Conservation (phyloP, 1,140 invertebrate species). For the Littorina saxatilis region DNA sequence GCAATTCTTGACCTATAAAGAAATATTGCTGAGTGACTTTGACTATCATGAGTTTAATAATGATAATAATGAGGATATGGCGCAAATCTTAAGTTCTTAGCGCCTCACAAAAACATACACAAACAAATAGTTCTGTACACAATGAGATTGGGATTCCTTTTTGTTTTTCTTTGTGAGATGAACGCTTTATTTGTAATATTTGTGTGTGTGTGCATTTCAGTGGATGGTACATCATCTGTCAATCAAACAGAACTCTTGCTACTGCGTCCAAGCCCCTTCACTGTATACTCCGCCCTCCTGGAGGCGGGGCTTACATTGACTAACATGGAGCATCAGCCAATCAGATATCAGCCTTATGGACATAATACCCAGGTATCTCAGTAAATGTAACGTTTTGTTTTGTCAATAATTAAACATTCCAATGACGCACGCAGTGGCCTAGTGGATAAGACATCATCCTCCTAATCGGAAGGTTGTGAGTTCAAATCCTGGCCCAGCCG, state of each 20-base stretch:
- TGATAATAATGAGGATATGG: too few relatives aligned
- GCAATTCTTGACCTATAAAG: too few relatives aligned
- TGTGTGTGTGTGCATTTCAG: not conserved
- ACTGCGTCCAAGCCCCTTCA: not conserved
- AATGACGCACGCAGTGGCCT: too few relatives aligned
- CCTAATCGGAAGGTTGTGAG: too few relatives aligned
- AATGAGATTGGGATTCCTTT: not conserved
- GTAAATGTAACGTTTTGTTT: too few relatives aligned
- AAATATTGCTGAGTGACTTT: too few relatives aligned
- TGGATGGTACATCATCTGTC: not conserved
- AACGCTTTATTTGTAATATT: not conserved
- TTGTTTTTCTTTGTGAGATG: not conserved
- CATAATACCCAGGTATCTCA: not conserved
- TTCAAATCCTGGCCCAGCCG: too few relatives aligned
- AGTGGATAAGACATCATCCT: too few relatives aligned
- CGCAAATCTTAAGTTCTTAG: too few relatives aligned
- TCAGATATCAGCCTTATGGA: slow-evolving; percentile 17
- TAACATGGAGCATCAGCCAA: not conserved
- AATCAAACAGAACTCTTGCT: slow-evolving; percentile 17
- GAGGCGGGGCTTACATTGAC: slow-evolving; percentile 18
- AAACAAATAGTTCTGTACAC: too few relatives aligned
- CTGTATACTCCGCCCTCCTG: slow-evolving; percentile 7
- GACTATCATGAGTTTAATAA: not conserved
- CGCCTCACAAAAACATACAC: too few relatives aligned
- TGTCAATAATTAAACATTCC: too few relatives aligned